Base-by-base conservation (phyloP, 1,140 invertebrate species). In the Helicoverpa armigera region DNA sequence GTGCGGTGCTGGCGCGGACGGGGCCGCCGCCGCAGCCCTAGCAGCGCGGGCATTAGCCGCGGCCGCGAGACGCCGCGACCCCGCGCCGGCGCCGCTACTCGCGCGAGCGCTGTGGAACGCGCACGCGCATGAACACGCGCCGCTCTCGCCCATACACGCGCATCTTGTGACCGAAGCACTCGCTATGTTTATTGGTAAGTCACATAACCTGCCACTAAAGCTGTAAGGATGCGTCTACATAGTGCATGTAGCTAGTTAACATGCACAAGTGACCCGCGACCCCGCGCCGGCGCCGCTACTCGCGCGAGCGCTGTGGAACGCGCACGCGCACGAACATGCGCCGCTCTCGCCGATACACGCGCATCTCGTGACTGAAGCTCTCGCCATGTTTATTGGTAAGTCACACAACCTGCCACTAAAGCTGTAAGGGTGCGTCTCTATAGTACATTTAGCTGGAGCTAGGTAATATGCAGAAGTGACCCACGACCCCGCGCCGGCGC, bases 41-140 rank as follows among this genome's bases (percentile, higher is more conserved):
- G 88, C 87, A 0, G 86, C 89, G 58, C 82, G 67, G 10, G 91
- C 91, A 53, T 83, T 92, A 48, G 23, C 53, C 0, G 82, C 31
- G 3, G 88, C 90, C 9, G 90, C 89, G 1, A 50, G 1, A 61
- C 79, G 1, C 72, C 82, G 1, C 0, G 91, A 93, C 85, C 84
- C 87, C n/a, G 65, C 81, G 5, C 72, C 88, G 14, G 92, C 89
- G 1, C 89, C 91, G 79, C 82, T 94, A 72, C 84, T 94, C 0
- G 89, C 91, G 14, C 90, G 92, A 43, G 92, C 92, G 18, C 83
- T 94, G 3, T 94, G 92, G 92, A 94, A 94, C 83, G 91, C 92
- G 74, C 87, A 90, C 35, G 89, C 89, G 69, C 90, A 92, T 72
- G 43, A 1, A 85, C 87, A 56, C 82, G 10, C 16, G 43, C 56